Evolutionary conservation across 2,888 invertebrate genomes (phyloP).

Genomic region (Hetaerina titia): DNA sequence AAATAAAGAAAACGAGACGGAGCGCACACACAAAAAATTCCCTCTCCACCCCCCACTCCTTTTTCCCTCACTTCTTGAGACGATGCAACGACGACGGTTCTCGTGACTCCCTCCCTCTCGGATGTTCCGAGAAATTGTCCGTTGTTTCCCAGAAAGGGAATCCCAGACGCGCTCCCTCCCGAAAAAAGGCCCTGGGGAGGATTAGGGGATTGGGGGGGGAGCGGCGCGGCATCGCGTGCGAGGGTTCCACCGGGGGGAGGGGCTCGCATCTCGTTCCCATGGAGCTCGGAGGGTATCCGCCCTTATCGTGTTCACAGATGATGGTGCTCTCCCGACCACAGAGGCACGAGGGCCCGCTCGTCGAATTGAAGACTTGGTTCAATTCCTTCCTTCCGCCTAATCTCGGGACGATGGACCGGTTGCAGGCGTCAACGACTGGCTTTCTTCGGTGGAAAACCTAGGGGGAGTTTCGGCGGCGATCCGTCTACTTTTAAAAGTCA

Average conservation of each 20-base stretch:
- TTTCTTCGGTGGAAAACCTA: not conserved
- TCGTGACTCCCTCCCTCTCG: not conserved
- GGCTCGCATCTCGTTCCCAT: too few relatives aligned
- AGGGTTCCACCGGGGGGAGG: not conserved
- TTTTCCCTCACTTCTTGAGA: not conserved
- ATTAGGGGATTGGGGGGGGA: too few relatives aligned
- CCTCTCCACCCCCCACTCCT: not conserved
- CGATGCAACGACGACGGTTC: not conserved
- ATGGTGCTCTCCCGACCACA: not conserved
- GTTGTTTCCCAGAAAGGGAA: conserved; percentile 54
- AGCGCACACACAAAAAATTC: not conserved
- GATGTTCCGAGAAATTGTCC: conserved; percentile 45
- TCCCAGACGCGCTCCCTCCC: not conserved
- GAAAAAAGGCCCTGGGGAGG: not conserved
- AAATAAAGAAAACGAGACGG: not conserved
- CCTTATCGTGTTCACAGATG: conserved; percentile 13
- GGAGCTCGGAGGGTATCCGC: not conserved
- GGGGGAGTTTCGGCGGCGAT: not conserved
- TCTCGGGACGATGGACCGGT: not conserved
- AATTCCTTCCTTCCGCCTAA: not conserved
- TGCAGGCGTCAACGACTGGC: not conserved
- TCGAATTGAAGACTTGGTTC: not conserved
- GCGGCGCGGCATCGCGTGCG: not conserved
- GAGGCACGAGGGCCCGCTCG: not conserved
- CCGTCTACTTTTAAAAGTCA: not conserved